A percentile compares a stretch with the other conserved stretches of the same genome.
Evolutionary conservation across 2,797 vertebrate species (phyloP).

Genomic region (Limnodromus scolopaceus): DNA sequence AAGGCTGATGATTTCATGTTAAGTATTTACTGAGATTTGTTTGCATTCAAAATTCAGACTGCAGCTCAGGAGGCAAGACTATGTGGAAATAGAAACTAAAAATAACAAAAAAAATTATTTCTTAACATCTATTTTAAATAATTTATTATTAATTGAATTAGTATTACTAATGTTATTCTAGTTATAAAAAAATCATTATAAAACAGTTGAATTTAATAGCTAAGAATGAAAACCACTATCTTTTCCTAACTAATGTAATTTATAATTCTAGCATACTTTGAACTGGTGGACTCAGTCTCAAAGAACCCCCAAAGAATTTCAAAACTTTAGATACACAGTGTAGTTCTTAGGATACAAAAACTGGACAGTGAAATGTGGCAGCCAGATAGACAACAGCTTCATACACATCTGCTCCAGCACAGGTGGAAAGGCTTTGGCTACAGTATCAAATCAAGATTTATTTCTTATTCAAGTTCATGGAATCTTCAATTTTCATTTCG

Average conservation of each 20-base stretch:
- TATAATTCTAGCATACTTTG: neutral
- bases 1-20: neutral
- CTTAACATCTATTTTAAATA: neutral
- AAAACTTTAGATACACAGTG: neutral
- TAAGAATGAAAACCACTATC: neutral
- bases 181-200: neutral
- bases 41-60: neutral
- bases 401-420: neutral
- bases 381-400: neutral
- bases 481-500: neutral
- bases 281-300: neutral
- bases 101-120: neutral
- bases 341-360: neutral
- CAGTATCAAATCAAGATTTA: neutral
- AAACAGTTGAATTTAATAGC: neutral
- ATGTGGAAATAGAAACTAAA: neutral
- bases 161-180: neutral
- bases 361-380: neutral
- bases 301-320: neutral
- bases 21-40: neutral
- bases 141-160: neutral
- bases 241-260: neutral
- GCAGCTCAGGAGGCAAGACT: neutral
- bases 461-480: neutral
- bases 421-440: neutral